Evolutionary conservation across 2,113 vertebrate species (phyloP), one percentile per base, ranked within the genome.

Genomic region (Centropus unirufus): DNA sequence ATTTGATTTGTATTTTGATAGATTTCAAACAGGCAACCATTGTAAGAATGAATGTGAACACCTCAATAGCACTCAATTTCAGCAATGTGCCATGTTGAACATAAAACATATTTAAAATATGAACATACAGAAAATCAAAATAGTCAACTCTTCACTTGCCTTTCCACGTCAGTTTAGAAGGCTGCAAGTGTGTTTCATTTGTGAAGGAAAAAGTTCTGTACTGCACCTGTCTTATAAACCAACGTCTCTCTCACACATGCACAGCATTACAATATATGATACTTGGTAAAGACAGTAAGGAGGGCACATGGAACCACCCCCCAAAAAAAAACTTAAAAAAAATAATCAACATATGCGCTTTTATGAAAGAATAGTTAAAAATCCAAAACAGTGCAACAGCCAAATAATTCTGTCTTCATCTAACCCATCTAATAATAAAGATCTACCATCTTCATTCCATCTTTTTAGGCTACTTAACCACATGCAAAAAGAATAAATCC

Each of bases 301-400:
- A 63, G 3, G 52, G 23, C 10, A 69, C 32, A 51, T 5, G 6
- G 57, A 88, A 90, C 21, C 21, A 32, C 0, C 5, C 1, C 22
- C 1, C 30, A 17, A 83, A 64, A 47, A 34, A 9, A 0, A 40
- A 3, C 9, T 51, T 1, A 4, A 36, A 9, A 12, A 39, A 29
- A 14, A 46, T 12, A 27, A 20, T 15, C 26, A 63, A 47, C 5
- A 72, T 54, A 5, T 67, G 52, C 11, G 18, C 23, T 70, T 83
- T 80, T 12, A 49, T 27, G 29, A 52, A 62, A 68, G 2, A 47
- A 14, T 10, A 39, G 8, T n/a, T 67, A 62, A 78, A 78, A 91
- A 63, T 22, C 0, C 19, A 64, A 67, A 83, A 6, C 9, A 72
- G 52, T 18, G 26, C n/a, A 57, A 61, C 14, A 72, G 22, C n/a